Base-by-base conservation (phyloP, 2,888 invertebrate species). In the Cephonodes hylas region DNA sequence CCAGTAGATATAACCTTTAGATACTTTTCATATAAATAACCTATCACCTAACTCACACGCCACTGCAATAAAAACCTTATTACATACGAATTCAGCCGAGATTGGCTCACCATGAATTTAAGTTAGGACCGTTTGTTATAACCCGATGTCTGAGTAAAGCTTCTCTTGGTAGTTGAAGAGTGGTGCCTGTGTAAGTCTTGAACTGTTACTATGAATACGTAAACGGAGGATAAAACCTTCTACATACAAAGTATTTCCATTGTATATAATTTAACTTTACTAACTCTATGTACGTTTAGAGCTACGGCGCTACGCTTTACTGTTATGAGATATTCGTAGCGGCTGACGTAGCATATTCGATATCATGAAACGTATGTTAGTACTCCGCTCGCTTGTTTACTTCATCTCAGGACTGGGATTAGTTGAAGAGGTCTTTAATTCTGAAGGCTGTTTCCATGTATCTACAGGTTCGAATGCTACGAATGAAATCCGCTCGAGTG, bases 171-270 rank as follows among this genome's bases (percentile, higher is more conserved):
- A 86, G 83, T 85, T 84, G 87, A 84, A 81, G 84, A 85, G 80
- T 81, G 76, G 84, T 85, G 83, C 79, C 79, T 67, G 73, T 81
- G 75, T 83, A 84, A 85, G 82, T 77, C 86, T 82, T 77, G 81
- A 76, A 80, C 79, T 78, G 81, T 84, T 84, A 81, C 85, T 81
- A 79, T 84, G 86, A 86, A 86, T 87, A 87, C 84, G 75, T 85
- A 85, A 86, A 79, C 80, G 76, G 76, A 69, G 77, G 80, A 84
- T 83, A 80, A 84, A 81, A 77, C 79, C 79, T 15, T 73, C 75
- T 80, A 76, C 74, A 71, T 80, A 75, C 72, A 71, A 75, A 79
- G 72, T 65, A 68, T 69, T 74, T 64, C 63, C 67, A 70, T 71
- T 66, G 65, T 64, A 58, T 61, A 67, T 63, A 64, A 66, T 70